Conservation (phyloP, 2,797 vertebrate genomes). For the Leucoraja ocellata region DNA sequence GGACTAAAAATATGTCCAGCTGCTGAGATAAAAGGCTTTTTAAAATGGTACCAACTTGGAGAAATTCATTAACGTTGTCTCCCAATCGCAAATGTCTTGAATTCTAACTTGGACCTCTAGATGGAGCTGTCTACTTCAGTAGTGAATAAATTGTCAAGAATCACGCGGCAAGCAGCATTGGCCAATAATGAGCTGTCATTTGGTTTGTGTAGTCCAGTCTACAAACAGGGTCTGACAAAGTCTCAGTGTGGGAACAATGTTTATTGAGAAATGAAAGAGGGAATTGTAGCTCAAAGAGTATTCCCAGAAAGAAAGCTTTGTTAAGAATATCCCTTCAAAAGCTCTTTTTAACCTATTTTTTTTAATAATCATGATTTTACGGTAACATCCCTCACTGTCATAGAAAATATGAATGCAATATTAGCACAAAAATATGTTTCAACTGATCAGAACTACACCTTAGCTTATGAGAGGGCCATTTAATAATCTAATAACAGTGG, state of each 20-base stretch:
- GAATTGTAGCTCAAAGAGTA: background rate
- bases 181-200: background rate
- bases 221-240: background rate
- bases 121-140: conserved; percentile 11
- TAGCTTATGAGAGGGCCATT: no score
- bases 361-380: background rate
- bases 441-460: no score
- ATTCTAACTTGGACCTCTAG: background rate
- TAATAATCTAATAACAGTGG: no score
- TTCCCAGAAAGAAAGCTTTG: background rate
- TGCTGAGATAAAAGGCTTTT: background rate
- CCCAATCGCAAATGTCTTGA: background rate
- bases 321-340: background rate
- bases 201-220: background rate
- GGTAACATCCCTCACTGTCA: background rate
- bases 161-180: background rate
- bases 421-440: no score
- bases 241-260: background rate
- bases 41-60: background rate
- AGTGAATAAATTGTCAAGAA: background rate
- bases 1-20: no score
- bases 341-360: background rate
- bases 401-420: background rate
- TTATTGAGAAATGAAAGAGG: background rate
- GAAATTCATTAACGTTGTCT: background rate